Base-by-base conservation (phyloP, 2,113 vertebrate species). In the Etia nguti region DNA sequence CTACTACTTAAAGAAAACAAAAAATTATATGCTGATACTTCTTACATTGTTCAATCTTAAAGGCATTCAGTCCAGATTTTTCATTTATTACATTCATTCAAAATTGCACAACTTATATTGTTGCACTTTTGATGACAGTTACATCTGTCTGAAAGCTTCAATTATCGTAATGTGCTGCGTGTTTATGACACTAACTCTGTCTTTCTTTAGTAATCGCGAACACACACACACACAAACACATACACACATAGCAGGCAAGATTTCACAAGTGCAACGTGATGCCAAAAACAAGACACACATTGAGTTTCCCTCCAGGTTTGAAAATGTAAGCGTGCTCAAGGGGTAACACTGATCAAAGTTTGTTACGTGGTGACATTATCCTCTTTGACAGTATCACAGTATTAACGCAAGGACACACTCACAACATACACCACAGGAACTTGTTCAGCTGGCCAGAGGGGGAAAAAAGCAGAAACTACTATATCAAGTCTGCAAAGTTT, bases 361-460 rank as follows among this genome's bases (percentile, higher is more conserved):
- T 48, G 50, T 57, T 79, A 75, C 22, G 22, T 79, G 29, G 80
- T 93, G 92, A 94, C 68, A 79, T 90, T 90, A 95, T 88, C 75
- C 56, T 62, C 80, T 82, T 29, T 93, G 94, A 94, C 92, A 92
- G 89, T 81, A 84, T 83, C 75, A 75, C 80, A 88, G 80, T 73
- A 87, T 75, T 83, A 73, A 90, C 9, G 50, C 80, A 82, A 80
- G 81, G 80, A 81, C 79, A 80, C 52, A 54, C 36, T 86, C 55
- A 86, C 54, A 79, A 79, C 65, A 50, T 82, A 82, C 57, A 85
- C 82, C 26, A 59, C 48, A 85, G 84, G 82, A 82, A 2, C 54
- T 55, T 87, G 75, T 73, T 68, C 6, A 22, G 79, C 82, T 88
- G 59, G 79, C 48, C 75, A 60, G 22, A 26, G 52, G 59, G 50